Conservation (phyloP, 2,888 invertebrate genomes). For the Lepidochrysops patricia region DNA sequence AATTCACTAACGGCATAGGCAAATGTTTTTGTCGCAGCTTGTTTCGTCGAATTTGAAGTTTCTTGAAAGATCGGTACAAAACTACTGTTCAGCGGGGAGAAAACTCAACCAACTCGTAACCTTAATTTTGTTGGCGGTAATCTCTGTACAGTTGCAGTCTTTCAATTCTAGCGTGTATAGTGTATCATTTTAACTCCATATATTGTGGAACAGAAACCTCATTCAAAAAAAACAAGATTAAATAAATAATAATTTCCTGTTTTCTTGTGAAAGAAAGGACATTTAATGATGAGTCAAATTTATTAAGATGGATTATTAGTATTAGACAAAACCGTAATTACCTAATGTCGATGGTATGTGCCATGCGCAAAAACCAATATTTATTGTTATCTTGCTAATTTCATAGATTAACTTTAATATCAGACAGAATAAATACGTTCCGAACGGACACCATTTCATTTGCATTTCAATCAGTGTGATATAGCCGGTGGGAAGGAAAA, state of each 20-base stretch:
- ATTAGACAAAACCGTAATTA: too few relatives aligned
- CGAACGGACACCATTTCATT: conserved; percentile 66
- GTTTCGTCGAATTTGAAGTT: conserved; percentile 61
- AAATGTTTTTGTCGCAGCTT: conserved; percentile 72
- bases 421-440: conserved; percentile 62
- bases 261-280: too few relatives aligned
- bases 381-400: conserved; percentile 37
- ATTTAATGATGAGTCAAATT: too few relatives aligned
- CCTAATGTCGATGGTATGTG: background rate
- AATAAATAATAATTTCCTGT: too few relatives aligned
- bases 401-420: conserved; percentile 51
- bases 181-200: background rate
- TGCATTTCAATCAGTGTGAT: conserved; percentile 71
- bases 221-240: too few relatives aligned
- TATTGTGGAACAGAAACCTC: too few relatives aligned
- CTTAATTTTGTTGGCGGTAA: background rate
- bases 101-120: background rate
- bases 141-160: background rate
- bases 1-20: conserved; percentile 73
- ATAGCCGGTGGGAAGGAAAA: conserved; percentile 69
- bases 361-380: background rate
- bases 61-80: conserved; percentile 30
- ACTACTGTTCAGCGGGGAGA: conserved; percentile 14
- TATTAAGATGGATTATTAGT: too few relatives aligned
- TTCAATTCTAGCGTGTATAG: background rate